phyloP scores from a whole-genome alignment of 1,140 invertebrate genomes.

The Wasmannia auropunctata region DNA sequence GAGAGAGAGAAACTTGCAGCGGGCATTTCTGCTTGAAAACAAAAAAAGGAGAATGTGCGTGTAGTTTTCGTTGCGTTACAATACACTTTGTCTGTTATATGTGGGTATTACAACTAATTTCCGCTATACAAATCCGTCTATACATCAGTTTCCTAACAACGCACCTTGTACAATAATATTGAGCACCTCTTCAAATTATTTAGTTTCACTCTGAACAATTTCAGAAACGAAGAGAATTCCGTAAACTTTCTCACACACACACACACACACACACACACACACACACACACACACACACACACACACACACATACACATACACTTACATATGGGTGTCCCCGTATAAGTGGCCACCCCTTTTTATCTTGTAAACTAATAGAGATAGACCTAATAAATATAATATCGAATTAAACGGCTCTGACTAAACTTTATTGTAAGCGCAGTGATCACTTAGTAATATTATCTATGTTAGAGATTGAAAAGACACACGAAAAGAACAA shows the following conservation, averaged over 20 bases:
- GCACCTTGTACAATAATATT: constrained; percentile 25
- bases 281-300: too few relatives aligned
- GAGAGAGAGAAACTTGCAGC: constrained; percentile 12
- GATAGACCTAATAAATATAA: too few relatives aligned
- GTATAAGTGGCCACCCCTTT: too few relatives aligned
- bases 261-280: too few relatives aligned
- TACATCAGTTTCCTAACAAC: constrained; percentile 7
- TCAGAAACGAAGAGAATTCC: neutral
- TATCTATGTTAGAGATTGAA: too few relatives aligned
- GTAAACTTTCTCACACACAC: neutral
- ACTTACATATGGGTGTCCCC: too few relatives aligned
- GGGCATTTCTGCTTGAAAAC: neutral
- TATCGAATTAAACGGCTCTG: too few relatives aligned
- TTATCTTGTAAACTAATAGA: too few relatives aligned
- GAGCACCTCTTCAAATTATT: neutral
- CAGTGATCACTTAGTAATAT: too few relatives aligned
- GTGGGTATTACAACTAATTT: constrained; percentile 25
- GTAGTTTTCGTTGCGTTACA: neutral
- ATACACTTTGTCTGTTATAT: neutral
- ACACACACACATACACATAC: too few relatives aligned
- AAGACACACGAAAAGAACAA: too few relatives aligned
- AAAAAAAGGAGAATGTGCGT: constrained; percentile 14
- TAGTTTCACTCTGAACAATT: neutral
- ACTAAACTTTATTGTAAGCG: too few relatives aligned
- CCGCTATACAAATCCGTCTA: neutral